Conservation (phyloP, 1,140 invertebrate genomes). For the Pseudoatta argentina region DNA sequence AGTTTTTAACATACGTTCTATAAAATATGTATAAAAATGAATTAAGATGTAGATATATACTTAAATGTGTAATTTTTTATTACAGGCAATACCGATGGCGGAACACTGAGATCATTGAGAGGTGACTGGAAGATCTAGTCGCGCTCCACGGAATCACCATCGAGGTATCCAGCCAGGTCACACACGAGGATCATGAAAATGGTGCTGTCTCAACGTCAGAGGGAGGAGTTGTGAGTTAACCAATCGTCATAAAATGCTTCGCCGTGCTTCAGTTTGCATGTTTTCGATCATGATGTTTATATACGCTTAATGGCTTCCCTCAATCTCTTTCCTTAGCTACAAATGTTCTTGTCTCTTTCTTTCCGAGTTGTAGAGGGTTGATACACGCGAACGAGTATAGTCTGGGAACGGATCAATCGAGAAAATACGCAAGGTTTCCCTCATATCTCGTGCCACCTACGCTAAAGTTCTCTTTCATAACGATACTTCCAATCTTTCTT, state of each 20-base stretch:
- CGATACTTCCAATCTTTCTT: not conserved
- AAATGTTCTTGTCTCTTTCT: not conserved
- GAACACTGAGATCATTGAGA: conserved; percentile 76
- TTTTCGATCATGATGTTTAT: not conserved
- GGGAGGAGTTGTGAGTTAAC: conserved; percentile 98
- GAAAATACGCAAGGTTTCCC: conserved; percentile 46
- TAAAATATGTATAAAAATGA: not conserved
- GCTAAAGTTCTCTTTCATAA: not conserved
- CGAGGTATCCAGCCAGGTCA: conserved; percentile 80
- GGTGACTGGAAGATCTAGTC: conserved; percentile 81
- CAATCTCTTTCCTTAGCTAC: not conserved
- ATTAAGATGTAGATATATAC: not conserved
- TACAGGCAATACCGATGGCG: conserved; percentile 80
- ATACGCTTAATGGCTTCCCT: conserved; percentile 11
- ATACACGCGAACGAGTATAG: conserved; percentile 42
- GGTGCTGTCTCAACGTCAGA: conserved; percentile 99
- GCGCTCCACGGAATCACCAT: conserved; percentile 75
- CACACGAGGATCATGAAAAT: conserved; percentile 94
- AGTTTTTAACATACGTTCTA: not conserved
- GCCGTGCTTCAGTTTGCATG: not conserved
- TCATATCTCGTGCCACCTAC: conserved; percentile 4
- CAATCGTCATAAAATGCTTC: not conserved
- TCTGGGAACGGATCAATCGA: conserved; percentile 54
- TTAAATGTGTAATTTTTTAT: conserved; percentile 53
- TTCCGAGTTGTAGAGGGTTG: not conserved